phyloP scores from a whole-genome alignment of 2,888 invertebrate genomes.

The Xylota sylvarum region DNA sequence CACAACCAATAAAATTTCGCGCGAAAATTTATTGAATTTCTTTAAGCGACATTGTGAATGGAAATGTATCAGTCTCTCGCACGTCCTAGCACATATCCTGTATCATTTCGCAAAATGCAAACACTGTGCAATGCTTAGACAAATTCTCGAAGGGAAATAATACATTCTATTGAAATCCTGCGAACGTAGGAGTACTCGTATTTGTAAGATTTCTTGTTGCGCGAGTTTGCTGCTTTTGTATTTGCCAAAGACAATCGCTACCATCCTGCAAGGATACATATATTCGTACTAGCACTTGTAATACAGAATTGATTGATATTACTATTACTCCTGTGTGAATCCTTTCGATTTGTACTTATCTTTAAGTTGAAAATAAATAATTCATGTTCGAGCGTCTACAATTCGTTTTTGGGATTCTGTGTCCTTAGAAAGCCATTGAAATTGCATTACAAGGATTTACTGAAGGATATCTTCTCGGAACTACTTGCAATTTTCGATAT shows the following conservation, averaged over 20 bases:
- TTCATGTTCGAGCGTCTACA: constrained; percentile 48
- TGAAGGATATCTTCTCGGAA: not conserved
- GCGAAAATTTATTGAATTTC: constrained; percentile 19
- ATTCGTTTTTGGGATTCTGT: not conserved
- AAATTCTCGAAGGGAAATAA: not conserved
- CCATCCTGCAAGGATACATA: not conserved
- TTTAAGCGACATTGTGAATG: not conserved
- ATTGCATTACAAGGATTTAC: constrained; percentile 58
- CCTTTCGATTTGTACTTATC: constrained; percentile 62
- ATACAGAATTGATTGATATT: constrained; percentile 65
- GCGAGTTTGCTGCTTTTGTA: not conserved
- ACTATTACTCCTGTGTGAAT: constrained; percentile 39
- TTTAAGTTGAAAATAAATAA: constrained; percentile 63
- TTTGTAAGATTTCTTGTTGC: not conserved
- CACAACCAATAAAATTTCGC: constrained; percentile 1
- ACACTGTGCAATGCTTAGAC: constrained; percentile 16
- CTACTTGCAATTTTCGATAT: not conserved
- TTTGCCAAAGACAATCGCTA: not conserved
- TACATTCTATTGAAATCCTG: constrained; percentile 3
- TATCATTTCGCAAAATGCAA: not conserved
- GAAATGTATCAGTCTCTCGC: not conserved
- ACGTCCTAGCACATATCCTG: not conserved
- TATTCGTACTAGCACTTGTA: not conserved
- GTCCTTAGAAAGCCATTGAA: constrained; percentile 58
- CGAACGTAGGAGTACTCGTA: too few relatives aligned